phyloP scores from a whole-genome alignment of 1,140 invertebrate genomes.

The Microplitis demolitor region DNA sequence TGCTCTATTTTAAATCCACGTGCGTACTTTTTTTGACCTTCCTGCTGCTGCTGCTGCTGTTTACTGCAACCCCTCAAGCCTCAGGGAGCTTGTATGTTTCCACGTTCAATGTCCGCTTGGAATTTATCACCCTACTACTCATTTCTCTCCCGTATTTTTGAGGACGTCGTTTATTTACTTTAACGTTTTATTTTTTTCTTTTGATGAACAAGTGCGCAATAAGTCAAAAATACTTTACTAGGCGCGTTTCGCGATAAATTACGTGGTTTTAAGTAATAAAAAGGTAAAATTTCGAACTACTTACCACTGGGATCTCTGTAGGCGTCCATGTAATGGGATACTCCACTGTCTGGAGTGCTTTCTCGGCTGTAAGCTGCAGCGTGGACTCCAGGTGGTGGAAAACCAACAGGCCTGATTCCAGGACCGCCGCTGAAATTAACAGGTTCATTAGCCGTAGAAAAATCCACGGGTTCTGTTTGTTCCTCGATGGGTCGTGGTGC shows the following conservation, averaged over 20 bases:
- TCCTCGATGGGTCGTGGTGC: conserved; percentile 63
- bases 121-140: neutral
- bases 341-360: conserved; percentile 81
- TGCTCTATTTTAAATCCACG: neutral
- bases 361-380: conserved; percentile 76
- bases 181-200: too few relatives aligned
- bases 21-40: conserved; percentile 26
- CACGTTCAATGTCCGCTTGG: conserved; percentile 21
- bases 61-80: conserved; percentile 26
- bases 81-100: conserved; percentile 25
- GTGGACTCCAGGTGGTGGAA: conserved; percentile 61
- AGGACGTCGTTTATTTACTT: too few relatives aligned
- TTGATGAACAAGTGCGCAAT: too few relatives aligned
- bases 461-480: conserved; percentile 73
- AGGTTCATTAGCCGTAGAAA: conserved; percentile 69
- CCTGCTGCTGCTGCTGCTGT: neutral
- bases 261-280: neutral
- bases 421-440: conserved; percentile 66
- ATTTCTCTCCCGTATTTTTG: neutral
- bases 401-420: conserved; percentile 64
- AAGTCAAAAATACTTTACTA: too few relatives aligned
- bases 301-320: conserved; percentile 82
- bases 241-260: neutral
- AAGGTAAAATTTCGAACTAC: conserved; percentile 31
- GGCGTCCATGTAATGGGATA: conserved; percentile 82